Evolutionary conservation across 2,888 invertebrate species (phyloP), one percentile per base, ranked within the genome.

Genomic region (Muschampia plurimacula): DNA sequence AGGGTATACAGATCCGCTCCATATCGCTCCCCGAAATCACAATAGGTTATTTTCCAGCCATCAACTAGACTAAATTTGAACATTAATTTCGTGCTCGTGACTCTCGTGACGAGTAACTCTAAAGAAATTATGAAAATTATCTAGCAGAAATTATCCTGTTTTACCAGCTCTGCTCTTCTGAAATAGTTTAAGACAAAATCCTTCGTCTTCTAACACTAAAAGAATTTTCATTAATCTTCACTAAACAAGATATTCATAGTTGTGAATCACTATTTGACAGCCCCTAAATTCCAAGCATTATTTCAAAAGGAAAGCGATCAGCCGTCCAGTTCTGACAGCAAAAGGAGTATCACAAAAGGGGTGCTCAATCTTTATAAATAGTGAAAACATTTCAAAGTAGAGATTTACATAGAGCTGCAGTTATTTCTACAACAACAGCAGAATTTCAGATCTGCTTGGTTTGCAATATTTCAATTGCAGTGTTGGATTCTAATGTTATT

Each of bases 21-120:
- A 55, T 67, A 69, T 77, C 76, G 74, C 68, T 77, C 77, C 67
- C 67, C 65, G 74, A 76, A 76, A 73, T 71, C 73, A 70, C 69
- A 68, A 76, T 76, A 74, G 74, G 60, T 74, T 76, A 76, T 76
- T 70, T 74, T 69, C 73, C 70, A 63, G 59, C 62, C 49, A 71
- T 65, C 66, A 59, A 22, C 10, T n/a, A 66, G 49, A 5, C 66
- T 28, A 39, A 1, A 71, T 28, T 60, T 46, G 63, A 36, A 49
- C 46, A 60, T 71, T 64, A 15, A 71, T 66, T 59, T 65, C 28
- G n/a, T 66, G 13, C 28, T 28, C 39, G 39, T 39, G 39, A 39
- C 5, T 2, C 39, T 39, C 39, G 8, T 39, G 28, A 28, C 28
- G 28, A 28, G 1, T 28, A 28, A 28, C 2, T 28, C 28, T 28